Evolutionary conservation across 2,113 vertebrate species (phyloP), one percentile per base, ranked within the genome.

Genomic region (Podilymbus podiceps): DNA sequence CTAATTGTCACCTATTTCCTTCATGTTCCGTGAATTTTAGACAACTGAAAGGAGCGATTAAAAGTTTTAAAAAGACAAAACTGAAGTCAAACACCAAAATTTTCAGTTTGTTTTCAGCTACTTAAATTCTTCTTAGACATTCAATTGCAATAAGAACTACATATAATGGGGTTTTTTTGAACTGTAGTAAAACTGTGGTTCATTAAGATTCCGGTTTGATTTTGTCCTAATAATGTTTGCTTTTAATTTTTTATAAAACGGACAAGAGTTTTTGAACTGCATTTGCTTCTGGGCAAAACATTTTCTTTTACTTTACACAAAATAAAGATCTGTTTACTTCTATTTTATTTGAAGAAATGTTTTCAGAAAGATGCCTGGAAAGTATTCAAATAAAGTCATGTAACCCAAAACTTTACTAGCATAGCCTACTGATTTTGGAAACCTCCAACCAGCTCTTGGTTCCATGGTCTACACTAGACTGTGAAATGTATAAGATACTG

Each of bases 131-230:
- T 85, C 46, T 50, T 62, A 35, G 49, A 46, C 18, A 10, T 38
- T 80, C 31, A 62, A 25, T 3, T 77, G 59, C 63, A 59, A 24
- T 7, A 12, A 81, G 5, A 66, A 62, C 66, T 40, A 55, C 35
- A 17, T 16, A 12, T 1, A 3, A 64, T 5, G 6, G 1, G 0
- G n/a, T n/a, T 6, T 30, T 24, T 87, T 52, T 56, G 8, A 90
- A 60, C 23, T 6, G 15, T 50, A 77, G 47, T 59, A 77, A 50
- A 85, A 62, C 31, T 16, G 42, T 0, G 2, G 31, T 21, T 84
- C 52, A 14, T 52, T 53, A 77, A 33, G 50, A 14, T 27, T 16
- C 46, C 24, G 62, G 9, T 46, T 90, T 0, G 0, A 46, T 66
- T 86, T 86, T 38, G 10, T 28, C 76, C 68, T 40, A 35, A 23